These are phyloP conservation scores for Heliornis fulica DNA, from an alignment of 2,113 vertebrate genomes.

Conservation along the genomic window DNA sequence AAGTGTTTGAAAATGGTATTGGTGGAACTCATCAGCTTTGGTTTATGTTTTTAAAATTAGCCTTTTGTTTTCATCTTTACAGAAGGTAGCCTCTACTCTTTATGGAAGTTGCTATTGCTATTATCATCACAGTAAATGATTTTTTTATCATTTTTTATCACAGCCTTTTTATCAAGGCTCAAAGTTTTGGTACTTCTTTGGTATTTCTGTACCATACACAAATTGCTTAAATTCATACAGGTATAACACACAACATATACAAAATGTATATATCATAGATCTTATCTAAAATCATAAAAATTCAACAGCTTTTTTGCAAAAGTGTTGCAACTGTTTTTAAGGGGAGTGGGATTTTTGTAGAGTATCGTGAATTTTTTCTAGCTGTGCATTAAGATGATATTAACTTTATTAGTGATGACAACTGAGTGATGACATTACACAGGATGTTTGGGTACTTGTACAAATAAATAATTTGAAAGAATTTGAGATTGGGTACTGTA, in stretches of 20 bases:
- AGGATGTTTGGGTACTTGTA: slow-evolving; percentile 36
- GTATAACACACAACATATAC: background rate
- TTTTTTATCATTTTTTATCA: background rate
- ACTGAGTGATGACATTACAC: background rate
- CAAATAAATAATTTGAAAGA: slow-evolving; percentile 55
- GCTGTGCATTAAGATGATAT: background rate
- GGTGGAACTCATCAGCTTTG: background rate
- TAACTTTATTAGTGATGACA: slow-evolving; percentile 33
- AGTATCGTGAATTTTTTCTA: background rate
- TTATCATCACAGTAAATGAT: background rate
- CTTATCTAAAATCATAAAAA: background rate
- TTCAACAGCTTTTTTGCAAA: background rate
- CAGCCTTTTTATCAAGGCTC: background rate
- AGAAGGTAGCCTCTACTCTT: background rate
- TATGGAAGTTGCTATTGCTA: background rate
- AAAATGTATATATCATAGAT: background rate
- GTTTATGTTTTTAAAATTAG: slow-evolving; percentile 16
- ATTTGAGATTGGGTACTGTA: slow-evolving; percentile 51
- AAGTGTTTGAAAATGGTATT: slow-evolving; percentile 31
- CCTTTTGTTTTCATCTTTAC: slow-evolving; percentile 21
- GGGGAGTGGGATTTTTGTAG: background rate
- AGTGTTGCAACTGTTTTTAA: background rate
- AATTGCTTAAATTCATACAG: background rate
- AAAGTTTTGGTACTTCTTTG: background rate
- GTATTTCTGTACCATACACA: background rate